phyloP scores from a whole-genome alignment of 2,113 vertebrate species.

The Coptodon bakossiorum region DNA sequence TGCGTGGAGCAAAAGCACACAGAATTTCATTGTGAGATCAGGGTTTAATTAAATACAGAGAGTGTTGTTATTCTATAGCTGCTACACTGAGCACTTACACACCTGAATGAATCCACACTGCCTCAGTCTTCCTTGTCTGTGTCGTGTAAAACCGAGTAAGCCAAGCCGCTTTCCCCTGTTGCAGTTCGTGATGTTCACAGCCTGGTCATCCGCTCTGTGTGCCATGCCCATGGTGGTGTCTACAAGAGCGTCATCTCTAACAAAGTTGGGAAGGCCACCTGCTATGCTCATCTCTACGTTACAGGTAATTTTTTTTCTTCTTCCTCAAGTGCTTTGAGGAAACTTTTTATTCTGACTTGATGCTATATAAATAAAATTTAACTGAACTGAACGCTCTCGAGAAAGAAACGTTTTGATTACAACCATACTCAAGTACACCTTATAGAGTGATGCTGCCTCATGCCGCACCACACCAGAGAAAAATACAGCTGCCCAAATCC shows the following conservation, averaged over 20 bases:
- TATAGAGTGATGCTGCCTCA: not conserved
- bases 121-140: not conserved
- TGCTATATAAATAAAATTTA: not conserved
- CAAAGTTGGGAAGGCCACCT: conserved; percentile 95
- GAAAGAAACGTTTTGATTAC: not conserved
- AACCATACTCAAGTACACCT: not conserved
- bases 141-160: not conserved
- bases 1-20: not conserved
- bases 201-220: conserved; percentile 83
- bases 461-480: not conserved
- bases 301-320: conserved; percentile 73
- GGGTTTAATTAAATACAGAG: not conserved
- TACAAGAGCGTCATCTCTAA: conserved; percentile 98
- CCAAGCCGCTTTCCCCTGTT: not conserved
- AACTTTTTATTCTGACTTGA: not conserved
- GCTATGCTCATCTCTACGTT: conserved; percentile 94
- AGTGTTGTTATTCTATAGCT: not conserved
- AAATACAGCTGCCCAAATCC: not conserved
- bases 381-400: fast-evolving
- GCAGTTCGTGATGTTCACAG: conserved; percentile 92
- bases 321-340: not conserved
- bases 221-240: conserved; percentile 86
- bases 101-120: not conserved
- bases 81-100: too few species aligned
- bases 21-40: not conserved